Percentiles rank a stretch among this genome's conserved stretches.
phyloP scores from a whole-genome alignment of 2,888 invertebrate species.

The Lypha dubia region DNA sequence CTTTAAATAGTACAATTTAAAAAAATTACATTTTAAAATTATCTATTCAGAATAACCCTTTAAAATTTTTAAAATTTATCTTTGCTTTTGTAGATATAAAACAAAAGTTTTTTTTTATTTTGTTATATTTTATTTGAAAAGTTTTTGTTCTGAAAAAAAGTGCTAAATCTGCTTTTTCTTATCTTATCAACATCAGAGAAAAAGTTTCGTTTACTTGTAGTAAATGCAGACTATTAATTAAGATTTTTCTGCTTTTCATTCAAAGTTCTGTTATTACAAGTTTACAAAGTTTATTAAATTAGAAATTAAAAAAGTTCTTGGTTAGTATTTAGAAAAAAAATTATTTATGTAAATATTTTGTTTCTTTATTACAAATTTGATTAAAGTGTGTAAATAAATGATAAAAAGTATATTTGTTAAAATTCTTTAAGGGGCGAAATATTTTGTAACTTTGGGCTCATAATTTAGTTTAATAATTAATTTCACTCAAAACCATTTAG shows the following conservation, averaged over 20 bases:
- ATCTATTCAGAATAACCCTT: too few species aligned
- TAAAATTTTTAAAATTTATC: too few species aligned
- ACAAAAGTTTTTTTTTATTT: neutral
- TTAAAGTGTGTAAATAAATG: neutral
- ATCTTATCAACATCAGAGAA: neutral
- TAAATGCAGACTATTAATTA: neutral
- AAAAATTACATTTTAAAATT: too few species aligned
- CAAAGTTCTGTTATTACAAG: neutral
- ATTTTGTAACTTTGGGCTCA: too few species aligned
- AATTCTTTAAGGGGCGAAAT: too few species aligned
- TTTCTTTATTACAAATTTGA: neutral
- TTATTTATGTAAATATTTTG: neutral
- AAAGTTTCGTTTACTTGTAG: neutral
- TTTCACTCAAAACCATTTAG: too few species aligned
- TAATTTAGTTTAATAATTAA: too few species aligned
- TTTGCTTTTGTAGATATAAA: too few species aligned
- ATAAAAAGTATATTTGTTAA: too few species aligned
- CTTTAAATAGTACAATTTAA: neutral
- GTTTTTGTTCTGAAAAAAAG: neutral
- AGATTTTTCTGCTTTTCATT: neutral
- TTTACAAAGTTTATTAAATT: conserved; percentile 2
- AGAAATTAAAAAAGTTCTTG: neutral
- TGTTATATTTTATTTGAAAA: neutral
- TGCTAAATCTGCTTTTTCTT: neutral
- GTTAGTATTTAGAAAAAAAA: neutral